These are phyloP conservation scores for Sylvia atricapilla DNA, from an alignment of 2,113 vertebrate genomes.

Conservation along the genomic window DNA sequence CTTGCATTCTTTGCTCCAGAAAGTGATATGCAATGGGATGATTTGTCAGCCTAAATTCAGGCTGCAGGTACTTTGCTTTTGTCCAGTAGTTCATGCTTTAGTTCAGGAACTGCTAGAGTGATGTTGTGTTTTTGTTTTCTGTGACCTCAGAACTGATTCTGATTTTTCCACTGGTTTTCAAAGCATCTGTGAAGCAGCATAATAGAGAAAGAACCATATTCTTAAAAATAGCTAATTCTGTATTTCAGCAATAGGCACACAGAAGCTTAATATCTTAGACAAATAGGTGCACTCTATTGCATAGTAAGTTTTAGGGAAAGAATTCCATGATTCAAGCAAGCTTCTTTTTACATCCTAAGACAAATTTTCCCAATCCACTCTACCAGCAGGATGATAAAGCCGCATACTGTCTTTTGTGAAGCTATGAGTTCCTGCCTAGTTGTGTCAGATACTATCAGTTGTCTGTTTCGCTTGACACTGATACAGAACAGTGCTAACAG, in stretches of 20 bases:
- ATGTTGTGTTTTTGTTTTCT: not conserved
- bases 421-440: not conserved
- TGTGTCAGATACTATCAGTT: slow-evolving; percentile 3
- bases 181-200: not conserved
- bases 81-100: not conserved
- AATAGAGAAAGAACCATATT: not conserved
- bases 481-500: not conserved
- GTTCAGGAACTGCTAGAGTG: not conserved
- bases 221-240: not conserved
- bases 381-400: not conserved
- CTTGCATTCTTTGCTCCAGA: not conserved
- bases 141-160: not conserved
- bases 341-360: not conserved
- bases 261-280: not conserved
- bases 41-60: not conserved
- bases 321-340: not conserved
- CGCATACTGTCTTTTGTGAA: not conserved
- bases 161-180: not conserved
- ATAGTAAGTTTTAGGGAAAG: not conserved
- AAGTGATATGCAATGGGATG: not conserved
- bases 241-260: not conserved
- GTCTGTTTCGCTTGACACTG: slow-evolving; percentile 12
- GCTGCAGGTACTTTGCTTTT: not conserved
- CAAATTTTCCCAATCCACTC: not conserved
- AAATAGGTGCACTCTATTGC: not conserved